A percentile compares a stretch with the other conserved stretches of the same genome.
These are phyloP conservation scores for Ataeniobius toweri DNA, from an alignment of 2,797 vertebrate species.

Conservation along the genomic window DNA sequence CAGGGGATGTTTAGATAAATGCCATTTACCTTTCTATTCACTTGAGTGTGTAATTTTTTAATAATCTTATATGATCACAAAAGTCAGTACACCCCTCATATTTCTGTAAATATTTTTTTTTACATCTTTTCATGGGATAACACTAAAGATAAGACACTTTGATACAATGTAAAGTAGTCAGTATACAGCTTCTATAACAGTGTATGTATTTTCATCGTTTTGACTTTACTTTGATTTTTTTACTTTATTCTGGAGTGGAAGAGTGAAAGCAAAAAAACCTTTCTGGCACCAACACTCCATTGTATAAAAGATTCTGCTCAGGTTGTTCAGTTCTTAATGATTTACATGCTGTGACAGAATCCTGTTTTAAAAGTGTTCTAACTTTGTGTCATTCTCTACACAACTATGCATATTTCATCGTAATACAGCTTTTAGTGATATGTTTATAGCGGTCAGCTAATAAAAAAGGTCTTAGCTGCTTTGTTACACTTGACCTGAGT, in stretches of 20 bases:
- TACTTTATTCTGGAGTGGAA: no score
- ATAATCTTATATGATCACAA: not conserved
- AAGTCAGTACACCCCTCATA: no score
- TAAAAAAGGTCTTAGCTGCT: not conserved
- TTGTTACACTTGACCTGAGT: constrained; percentile 5
- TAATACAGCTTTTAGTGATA: no score
- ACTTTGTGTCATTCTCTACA: not conserved
- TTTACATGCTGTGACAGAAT: not conserved
- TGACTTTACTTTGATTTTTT: no score
- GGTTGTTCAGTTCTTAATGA: not conserved
- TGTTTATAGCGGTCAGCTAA: no score
- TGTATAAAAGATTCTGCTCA: not conserved
- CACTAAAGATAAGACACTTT: no score
- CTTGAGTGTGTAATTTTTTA: not conserved
- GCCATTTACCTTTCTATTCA: not conserved
- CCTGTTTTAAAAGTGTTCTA: not conserved
- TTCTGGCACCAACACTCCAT: not conserved
- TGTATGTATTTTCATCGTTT: no score
- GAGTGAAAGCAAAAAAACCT: not conserved
- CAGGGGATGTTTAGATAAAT: not conserved
- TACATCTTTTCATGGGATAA: no score
- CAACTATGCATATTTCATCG: not conserved
- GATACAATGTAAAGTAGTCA: no score
- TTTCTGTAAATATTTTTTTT: no score
- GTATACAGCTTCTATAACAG: no score